Percentiles rank a stretch among this genome's conserved stretches.
These are phyloP conservation scores for Suillia variegata DNA, from an alignment of 2,888 invertebrate species.

Conservation along the genomic window DNA sequence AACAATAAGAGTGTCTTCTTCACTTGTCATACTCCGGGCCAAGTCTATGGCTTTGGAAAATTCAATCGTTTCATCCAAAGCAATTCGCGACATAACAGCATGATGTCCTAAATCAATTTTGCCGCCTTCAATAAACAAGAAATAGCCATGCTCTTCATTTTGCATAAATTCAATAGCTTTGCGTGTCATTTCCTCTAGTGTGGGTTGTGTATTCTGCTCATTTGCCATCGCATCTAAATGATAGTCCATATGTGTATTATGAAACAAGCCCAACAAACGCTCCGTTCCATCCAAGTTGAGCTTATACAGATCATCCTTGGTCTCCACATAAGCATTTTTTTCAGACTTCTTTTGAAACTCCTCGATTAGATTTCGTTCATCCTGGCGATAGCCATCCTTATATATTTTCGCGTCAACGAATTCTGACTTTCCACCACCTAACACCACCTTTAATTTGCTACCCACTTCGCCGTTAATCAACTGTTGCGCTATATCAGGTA, in stretches of 20 bases:
- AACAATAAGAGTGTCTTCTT: conserved; percentile 74
- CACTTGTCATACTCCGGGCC: conserved; percentile 66
- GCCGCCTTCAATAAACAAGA: conserved; percentile 24
- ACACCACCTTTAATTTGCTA: conserved; percentile 68
- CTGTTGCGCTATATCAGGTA: conserved; percentile 75
- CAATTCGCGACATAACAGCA: conserved; percentile 35
- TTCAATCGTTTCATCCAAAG: conserved; percentile 63
- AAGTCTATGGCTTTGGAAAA: conserved; percentile 72
- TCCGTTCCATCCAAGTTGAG: conserved; percentile 63
- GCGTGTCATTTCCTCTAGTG: conserved; percentile 76
- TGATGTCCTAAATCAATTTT: conserved; percentile 41
- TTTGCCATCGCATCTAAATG: conserved; percentile 64
- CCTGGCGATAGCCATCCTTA: conserved; percentile 66
- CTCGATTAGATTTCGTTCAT: conserved; percentile 70
- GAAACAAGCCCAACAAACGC: conserved; percentile 66
- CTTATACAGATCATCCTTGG: conserved; percentile 39
- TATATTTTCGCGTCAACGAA: conserved; percentile 58
- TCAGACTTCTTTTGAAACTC: conserved; percentile 61
- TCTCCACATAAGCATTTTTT: conserved; percentile 47
- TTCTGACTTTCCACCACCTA: conserved; percentile 53
- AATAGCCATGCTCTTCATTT: background rate
- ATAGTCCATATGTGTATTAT: conserved; percentile 65
- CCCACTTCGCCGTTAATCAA: conserved; percentile 71
- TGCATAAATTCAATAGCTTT: conserved; percentile 73
- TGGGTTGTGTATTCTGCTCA: conserved; percentile 62